These are phyloP conservation scores for Scrobipalpa atriplicella DNA, from an alignment of 2,888 invertebrate species.

Conservation along the genomic window DNA sequence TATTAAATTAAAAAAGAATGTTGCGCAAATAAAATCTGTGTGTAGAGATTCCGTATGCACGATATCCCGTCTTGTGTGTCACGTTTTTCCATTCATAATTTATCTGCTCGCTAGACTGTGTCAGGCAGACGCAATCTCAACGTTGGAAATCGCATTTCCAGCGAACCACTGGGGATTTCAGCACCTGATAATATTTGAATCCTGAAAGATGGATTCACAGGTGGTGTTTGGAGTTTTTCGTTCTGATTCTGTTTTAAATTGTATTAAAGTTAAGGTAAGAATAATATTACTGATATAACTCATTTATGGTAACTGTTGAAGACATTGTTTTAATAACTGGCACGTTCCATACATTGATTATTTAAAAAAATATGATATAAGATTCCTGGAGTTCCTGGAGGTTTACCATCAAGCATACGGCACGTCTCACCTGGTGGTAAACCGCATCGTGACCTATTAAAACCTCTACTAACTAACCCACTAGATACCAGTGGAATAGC, in stretches of 20 bases:
- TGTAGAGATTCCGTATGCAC: neutral
- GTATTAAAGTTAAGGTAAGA: neutral
- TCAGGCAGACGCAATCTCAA: constrained; percentile 24
- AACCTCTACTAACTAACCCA: too few relatives aligned
- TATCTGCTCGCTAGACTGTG: constrained; percentile 24
- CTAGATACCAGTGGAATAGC: too few relatives aligned
- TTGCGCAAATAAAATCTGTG: neutral
- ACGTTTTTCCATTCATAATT: constrained; percentile 27
- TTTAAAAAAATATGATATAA: too few relatives aligned
- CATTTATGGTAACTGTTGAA: too few relatives aligned
- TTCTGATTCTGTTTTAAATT: neutral
- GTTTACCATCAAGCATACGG: too few relatives aligned
- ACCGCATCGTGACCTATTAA: too few relatives aligned
- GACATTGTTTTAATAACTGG: too few relatives aligned
- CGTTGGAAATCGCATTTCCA: constrained; percentile 26
- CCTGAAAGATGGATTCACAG: neutral
- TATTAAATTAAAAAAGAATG: too few relatives aligned
- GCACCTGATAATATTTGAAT: constrained; percentile 26
- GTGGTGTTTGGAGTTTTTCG: neutral
- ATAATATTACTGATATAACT: too few relatives aligned
- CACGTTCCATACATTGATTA: too few relatives aligned
- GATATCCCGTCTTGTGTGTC: constrained; percentile 6
- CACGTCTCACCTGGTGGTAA: too few relatives aligned
- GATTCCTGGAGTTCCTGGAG: too few relatives aligned
- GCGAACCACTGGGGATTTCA: constrained; percentile 24